Base-by-base conservation (phyloP, 2,113 vertebrate species). In the Nestor notabilis region DNA sequence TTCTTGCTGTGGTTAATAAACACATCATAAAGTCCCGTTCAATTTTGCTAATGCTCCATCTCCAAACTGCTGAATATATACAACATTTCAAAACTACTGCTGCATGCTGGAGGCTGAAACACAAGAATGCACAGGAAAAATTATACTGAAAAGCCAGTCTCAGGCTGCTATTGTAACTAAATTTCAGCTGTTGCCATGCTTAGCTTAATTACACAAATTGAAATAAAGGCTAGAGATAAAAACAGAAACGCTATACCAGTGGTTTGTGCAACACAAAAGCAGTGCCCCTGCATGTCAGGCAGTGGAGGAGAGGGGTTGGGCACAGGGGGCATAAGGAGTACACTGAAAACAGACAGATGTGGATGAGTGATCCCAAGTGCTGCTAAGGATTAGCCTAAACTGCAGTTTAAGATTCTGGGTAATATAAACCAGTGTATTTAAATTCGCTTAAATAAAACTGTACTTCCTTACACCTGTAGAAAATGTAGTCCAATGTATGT, bases 361-460 rank as follows among this genome's bases (percentile, higher is more conserved):
- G 4, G 14, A 24, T 4, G 6, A 41, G 10, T 13, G 44, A 71
- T 52, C 25, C 68, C 0, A 0, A 50, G 20, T 61, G 4, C 49
- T 0, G 0, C 52, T 68, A 53, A 76, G 43, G 66, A 17, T 17
- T 31, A 43, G 9, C 21, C 20, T 64, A 39, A 91, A 63, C 10
- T 20, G 28, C 27, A 85, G 37, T 44, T 90, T 65, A 81, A 81
- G 17, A 8, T 53, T 49, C 9, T 66, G 20, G 4, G 11, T 65
- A 41, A 52, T 25, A 94, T 14, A 87, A 87, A 69, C 37, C 23
- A 56, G 5, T 18, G 5, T 37, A 84, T 65, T 66, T 63, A 74
- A 83, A 69, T 29, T 53, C 50, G 64, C 5, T 47, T 47, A 58
- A 89, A 85, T 53, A 74, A 61, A 74, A 19, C 23, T 71, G 2